Base-by-base conservation (phyloP, 92 coral and sea anemone genomes). In the Ricordea florida region DNA sequence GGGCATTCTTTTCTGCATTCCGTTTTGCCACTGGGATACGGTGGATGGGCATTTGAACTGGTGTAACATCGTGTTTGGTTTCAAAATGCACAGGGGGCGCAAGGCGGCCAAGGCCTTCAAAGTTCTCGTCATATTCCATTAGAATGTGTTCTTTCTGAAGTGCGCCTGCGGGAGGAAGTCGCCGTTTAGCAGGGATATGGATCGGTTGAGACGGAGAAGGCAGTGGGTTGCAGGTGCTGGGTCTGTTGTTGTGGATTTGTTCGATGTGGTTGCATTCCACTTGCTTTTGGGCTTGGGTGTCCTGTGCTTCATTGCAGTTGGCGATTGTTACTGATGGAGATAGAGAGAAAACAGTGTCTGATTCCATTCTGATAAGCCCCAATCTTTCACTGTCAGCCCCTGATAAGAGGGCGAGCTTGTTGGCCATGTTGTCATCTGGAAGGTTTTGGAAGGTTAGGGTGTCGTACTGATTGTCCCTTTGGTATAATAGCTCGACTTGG, bases 1-100 rank as follows among this genome's bases (percentile, higher is more conserved):
- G 72, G 42, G 76, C 90, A 48, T 28, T 66, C 74, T 84, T 69
- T 66, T 78, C 78, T 32, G 42, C 28, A 6, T 40, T 38, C 56
- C 81, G 38, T 69, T 77, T 85, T 24, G 81, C 80, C 9, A 78
- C 85, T 4, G 85, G 81, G 16, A 85, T 52, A 10, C 85, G 44
- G 60, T 78, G 76, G 22, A 78, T 78, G 43, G 76, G 76, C 74
- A 71, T 77, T 37, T 72, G 73, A n/a, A 78, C 49, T 6, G 83
- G 88, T 14, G 28, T 16, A 1, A 81, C 58, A 28, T 46, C 53
- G 53, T 14, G 22, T 17, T 46, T 46, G 21, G 53, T 17, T 46
- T 46, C 53, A 46, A 46, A 46, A 17, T 46, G 53, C 21, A 46
- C 53, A 14, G 21, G 53, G 25, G 8, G 5, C 10, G 24, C 53